phyloP scores from a whole-genome alignment of 2,113 vertebrate species.

The Nerophis ophidion region DNA sequence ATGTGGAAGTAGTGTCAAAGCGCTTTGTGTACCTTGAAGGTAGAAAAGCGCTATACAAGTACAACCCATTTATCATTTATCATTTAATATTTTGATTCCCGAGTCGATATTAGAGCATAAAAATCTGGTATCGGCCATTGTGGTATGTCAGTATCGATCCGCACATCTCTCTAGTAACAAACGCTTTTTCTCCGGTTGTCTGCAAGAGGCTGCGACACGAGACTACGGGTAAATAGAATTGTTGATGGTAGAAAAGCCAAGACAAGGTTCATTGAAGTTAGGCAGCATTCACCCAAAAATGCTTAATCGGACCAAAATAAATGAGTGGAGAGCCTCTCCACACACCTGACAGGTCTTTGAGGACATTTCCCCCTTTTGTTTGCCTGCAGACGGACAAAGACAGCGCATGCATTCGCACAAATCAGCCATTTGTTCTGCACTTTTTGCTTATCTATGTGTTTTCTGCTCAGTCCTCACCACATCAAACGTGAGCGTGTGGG shows the following conservation, averaged over 20 bases:
- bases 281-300: background rate
- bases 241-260: background rate
- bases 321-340: slow-evolving; percentile 1
- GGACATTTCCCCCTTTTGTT: slow-evolving; percentile 15
- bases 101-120: no score
- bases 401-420: slow-evolving; percentile 7
- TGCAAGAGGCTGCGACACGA: no score
- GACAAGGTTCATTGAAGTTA: background rate
- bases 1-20: no score
- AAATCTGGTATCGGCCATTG: no score
- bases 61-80: no score
- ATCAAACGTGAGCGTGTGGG: slow-evolving; percentile 24
- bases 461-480: slow-evolving; percentile 30
- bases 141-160: no score
- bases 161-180: no score
- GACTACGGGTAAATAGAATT: no score
- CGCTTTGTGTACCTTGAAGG: no score
- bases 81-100: no score
- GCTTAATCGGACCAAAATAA: slow-evolving; percentile 2
- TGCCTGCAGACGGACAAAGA: slow-evolving; percentile 16
- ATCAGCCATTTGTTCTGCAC: slow-evolving; percentile 17
- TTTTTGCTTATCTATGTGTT: slow-evolving; percentile 4
- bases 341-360: slow-evolving; percentile 16
- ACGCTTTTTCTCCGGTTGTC: no score
- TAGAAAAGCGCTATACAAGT: no score